Percentiles rank a stretch among this genome's conserved stretches.
Evolutionary conservation across 2,797 vertebrate genomes (phyloP).

Genomic region (Galaxias olidus): DNA sequence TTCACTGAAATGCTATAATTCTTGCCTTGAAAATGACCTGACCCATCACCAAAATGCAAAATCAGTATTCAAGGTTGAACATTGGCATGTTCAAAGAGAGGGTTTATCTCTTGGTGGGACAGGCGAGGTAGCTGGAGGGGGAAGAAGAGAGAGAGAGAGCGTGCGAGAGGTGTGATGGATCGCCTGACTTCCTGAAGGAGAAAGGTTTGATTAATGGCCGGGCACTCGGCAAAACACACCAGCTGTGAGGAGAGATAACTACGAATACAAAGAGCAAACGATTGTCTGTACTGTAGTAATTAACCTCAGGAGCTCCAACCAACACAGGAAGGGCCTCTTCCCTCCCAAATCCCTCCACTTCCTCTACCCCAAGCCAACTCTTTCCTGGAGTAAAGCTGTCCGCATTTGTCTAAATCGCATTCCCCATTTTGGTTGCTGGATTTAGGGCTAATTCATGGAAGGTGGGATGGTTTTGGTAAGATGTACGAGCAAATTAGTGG

Average conservation of each 20-base stretch:
- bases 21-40: constrained; percentile 46
- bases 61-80: constrained; percentile 72
- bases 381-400: constrained; percentile 41
- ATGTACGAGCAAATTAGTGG: constrained; percentile 64
- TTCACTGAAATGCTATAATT: constrained; percentile 51
- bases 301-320: constrained; percentile 74
- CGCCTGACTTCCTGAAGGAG: constrained; percentile 78
- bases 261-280: constrained; percentile 80
- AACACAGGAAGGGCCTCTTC: constrained; percentile 60
- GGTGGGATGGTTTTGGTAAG: constrained; percentile 56
- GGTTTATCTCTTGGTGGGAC: constrained; percentile 76
- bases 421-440: constrained; percentile 44
- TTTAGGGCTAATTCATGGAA: constrained; percentile 57
- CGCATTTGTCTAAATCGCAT: constrained; percentile 28
- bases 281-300: constrained; percentile 85
- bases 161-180: constrained; percentile 79
- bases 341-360: constrained; percentile 40
- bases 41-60: constrained; percentile 49
- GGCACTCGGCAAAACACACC: constrained; percentile 78
- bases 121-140: constrained; percentile 56
- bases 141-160: constrained; percentile 16
- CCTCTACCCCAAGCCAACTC: constrained; percentile 31
- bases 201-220: constrained; percentile 89
- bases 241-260: constrained; percentile 89
- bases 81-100: constrained; percentile 77